These are phyloP conservation scores for Helarctos malayanus DNA, from an alignment of 2,797 vertebrate genomes.

Conservation along the genomic window DNA sequence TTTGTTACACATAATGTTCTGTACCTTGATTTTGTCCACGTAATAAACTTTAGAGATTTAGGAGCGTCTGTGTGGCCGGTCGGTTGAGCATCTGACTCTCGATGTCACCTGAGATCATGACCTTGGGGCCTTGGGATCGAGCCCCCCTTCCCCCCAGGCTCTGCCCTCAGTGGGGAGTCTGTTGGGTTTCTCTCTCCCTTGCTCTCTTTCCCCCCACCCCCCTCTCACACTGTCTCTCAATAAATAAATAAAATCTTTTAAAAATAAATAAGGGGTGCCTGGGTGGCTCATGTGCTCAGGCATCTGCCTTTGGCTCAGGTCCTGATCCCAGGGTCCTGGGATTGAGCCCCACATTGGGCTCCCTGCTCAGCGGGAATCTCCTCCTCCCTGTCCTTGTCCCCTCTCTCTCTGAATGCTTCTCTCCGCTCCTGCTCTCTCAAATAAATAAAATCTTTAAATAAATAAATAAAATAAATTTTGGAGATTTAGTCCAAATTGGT, in stretches of 20 bases:
- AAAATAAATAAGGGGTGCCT: too few species aligned
- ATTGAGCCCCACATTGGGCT: too few species aligned
- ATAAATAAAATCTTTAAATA: neutral
- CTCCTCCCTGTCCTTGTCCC: too few species aligned
- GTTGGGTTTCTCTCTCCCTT: neutral
- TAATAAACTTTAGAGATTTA: neutral
- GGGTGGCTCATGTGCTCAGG: too few species aligned
- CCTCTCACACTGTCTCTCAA: too few species aligned
- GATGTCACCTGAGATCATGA: neutral
- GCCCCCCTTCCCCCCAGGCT: neutral
- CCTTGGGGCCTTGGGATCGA: neutral
- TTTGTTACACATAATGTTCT: neutral
- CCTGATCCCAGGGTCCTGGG: too few species aligned
- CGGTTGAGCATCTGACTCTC: neutral
- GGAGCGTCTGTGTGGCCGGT: neutral
- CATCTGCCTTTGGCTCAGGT: too few species aligned
- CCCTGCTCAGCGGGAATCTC: too few species aligned
- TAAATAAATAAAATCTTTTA: neutral
- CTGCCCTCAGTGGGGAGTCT: neutral
- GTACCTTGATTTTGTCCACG: constrained; percentile 12
- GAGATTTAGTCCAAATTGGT: neutral
- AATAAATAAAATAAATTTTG: neutral
- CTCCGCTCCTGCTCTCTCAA: too few species aligned
- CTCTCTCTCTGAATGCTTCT: too few species aligned
- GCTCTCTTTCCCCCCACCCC: neutral